Conservation (phyloP, 1,140 invertebrate species). For the Diabrotica virgifera region DNA sequence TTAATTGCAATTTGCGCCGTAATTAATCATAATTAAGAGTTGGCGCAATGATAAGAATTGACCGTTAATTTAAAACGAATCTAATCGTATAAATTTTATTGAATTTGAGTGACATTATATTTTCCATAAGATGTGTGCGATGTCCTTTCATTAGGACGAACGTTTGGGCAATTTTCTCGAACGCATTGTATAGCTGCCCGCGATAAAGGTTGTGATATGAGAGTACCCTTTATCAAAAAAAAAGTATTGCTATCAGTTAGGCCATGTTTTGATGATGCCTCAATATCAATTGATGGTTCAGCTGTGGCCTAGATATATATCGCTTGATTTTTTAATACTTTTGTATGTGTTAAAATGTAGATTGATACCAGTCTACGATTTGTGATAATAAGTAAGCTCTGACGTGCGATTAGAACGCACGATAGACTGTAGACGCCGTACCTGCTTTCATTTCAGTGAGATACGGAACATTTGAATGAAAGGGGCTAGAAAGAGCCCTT, state of each 20-base stretch:
- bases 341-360: slow-evolving; percentile 42
- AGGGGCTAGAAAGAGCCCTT: slow-evolving; percentile 4
- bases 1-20: too few species aligned
- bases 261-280: slow-evolving; percentile 9
- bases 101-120: too few species aligned
- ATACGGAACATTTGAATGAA: slow-evolving; percentile 30
- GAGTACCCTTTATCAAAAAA: too few species aligned
- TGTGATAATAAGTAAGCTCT: slow-evolving; percentile 44
- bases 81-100: too few species aligned
- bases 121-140: too few species aligned
- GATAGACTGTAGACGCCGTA: slow-evolving; percentile 42
- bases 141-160: too few species aligned
- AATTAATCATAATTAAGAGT: too few species aligned
- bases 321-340: slow-evolving; percentile 41
- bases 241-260: background rate
- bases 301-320: slow-evolving; percentile 23
- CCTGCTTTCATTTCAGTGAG: slow-evolving; percentile 41
- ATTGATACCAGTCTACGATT: slow-evolving; percentile 39
- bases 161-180: too few species aligned
- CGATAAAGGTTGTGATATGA: too few species aligned
- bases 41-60: too few species aligned
- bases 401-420: slow-evolving; percentile 36
- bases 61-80: too few species aligned
- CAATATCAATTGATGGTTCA: slow-evolving; percentile 21
- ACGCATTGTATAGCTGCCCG: too few species aligned